These are phyloP conservation scores for Trichosurus vulpecula DNA, from an alignment of 2,797 vertebrate genomes.

Conservation along the genomic window DNA sequence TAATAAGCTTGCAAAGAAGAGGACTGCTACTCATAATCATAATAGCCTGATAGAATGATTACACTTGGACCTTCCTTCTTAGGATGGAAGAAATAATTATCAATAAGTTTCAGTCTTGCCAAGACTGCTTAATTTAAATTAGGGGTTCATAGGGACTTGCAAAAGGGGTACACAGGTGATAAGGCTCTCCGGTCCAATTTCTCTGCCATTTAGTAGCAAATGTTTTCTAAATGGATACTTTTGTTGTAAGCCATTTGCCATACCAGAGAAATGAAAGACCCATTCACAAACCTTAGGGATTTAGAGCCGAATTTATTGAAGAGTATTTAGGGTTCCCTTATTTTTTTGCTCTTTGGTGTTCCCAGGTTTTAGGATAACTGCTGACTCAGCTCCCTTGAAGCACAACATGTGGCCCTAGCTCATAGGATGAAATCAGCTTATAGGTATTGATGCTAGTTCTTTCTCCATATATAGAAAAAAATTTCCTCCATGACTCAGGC, in stretches of 20 bases:
- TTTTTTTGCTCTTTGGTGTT: neutral
- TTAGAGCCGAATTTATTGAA: neutral
- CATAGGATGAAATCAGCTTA: too few species aligned
- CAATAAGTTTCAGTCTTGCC: neutral
- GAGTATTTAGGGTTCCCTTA: neutral
- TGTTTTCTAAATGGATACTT: neutral
- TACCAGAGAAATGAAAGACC: neutral
- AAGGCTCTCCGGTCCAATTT: neutral
- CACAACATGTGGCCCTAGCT: neutral
- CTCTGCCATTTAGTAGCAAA: too few species aligned
- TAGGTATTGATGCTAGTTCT: too few species aligned
- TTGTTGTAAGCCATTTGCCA: neutral
- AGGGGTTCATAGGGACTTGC: neutral
- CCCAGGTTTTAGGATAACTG: neutral
- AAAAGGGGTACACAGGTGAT: neutral
- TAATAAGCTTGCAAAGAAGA: neutral
- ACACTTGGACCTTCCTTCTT: slow-evolving; percentile 12
- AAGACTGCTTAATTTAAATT: neutral
- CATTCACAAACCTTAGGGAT: neutral
- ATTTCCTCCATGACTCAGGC: neutral
- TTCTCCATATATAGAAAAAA: too few species aligned
- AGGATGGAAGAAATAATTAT: neutral
- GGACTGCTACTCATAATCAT: slow-evolving; percentile 4
- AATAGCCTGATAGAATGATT: neutral
- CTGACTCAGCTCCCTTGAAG: neutral